phyloP scores from a whole-genome alignment of 2,888 invertebrate genomes.

The Apamea sordens region DNA sequence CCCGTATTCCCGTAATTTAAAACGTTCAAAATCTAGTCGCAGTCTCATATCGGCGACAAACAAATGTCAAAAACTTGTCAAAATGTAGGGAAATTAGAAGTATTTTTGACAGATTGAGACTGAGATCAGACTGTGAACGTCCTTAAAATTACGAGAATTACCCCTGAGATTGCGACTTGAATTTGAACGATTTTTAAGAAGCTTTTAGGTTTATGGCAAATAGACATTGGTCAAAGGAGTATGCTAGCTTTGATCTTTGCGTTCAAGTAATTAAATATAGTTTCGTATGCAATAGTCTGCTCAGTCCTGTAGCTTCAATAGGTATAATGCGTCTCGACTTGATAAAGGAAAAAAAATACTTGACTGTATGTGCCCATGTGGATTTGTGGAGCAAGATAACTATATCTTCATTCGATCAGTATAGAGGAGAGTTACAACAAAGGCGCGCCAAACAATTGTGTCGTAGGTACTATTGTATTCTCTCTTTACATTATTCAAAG shows the following conservation, averaged over 20 bases:
- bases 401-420: slow-evolving; percentile 38
- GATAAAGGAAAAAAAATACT: neutral
- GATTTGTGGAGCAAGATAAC: slow-evolving; percentile 25
- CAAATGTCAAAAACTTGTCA: too few species aligned
- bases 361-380: neutral
- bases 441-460: slow-evolving; percentile 35
- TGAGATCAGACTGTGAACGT: too few species aligned
- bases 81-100: too few species aligned
- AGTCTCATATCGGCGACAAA: too few species aligned
- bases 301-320: neutral
- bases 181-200: neutral
- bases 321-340: neutral
- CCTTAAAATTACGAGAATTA: too few species aligned
- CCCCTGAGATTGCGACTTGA: neutral
- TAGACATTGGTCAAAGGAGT: neutral
- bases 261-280: neutral
- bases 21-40: too few species aligned
- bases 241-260: neutral
- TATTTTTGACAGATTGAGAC: too few species aligned
- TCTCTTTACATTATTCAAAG: slow-evolving; percentile 51
- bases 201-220: neutral
- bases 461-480: slow-evolving; percentile 12
- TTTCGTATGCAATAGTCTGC: neutral
- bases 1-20: too few species aligned
- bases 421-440: slow-evolving; percentile 29